A percentile compares a stretch with the other conserved stretches of the same genome.
These are phyloP conservation scores for Nysson spinosus DNA, from an alignment of 2,888 invertebrate species.

Conservation along the genomic window DNA sequence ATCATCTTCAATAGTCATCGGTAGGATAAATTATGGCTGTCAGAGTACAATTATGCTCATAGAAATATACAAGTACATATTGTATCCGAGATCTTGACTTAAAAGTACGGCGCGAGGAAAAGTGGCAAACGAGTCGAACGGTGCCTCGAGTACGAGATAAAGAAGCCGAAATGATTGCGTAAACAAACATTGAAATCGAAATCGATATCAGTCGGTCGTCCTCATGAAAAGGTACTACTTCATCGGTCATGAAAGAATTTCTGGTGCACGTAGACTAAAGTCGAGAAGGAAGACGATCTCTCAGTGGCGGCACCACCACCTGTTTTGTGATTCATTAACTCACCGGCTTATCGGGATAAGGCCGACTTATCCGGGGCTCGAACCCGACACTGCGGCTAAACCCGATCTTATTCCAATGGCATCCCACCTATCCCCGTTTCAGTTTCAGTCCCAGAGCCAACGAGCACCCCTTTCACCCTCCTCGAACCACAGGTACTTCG, in stretches of 20 bases:
- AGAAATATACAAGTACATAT: too few species aligned
- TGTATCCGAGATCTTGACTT: slow-evolving; percentile 3
- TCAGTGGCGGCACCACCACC: slow-evolving; percentile 73
- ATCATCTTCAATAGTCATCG: too few species aligned
- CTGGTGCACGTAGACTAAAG: slow-evolving; percentile 26
- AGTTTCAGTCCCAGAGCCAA: slow-evolving; percentile 58
- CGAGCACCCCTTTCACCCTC: slow-evolving; percentile 25
- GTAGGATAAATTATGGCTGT: too few species aligned
- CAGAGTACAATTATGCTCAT: too few species aligned
- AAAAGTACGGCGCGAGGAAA: not conserved
- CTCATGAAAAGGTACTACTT: slow-evolving; percentile 2
- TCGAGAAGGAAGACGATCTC: slow-evolving; percentile 66
- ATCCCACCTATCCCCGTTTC: slow-evolving; percentile 69
- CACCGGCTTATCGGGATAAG: slow-evolving; percentile 78
- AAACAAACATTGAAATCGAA: slow-evolving; percentile 32
- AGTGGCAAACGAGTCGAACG: slow-evolving; percentile 1
- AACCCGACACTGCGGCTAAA: slow-evolving; percentile 77
- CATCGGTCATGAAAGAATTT: slow-evolving; percentile 30
- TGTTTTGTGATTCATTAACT: slow-evolving; percentile 78
- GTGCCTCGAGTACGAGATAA: slow-evolving; percentile 29
- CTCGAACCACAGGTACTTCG: slow-evolving; percentile 33
- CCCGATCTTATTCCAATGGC: slow-evolving; percentile 77
- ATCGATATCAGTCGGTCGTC: slow-evolving; percentile 20
- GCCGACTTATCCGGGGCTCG: slow-evolving; percentile 77
- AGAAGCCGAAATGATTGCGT: slow-evolving; percentile 21